Conservation (phyloP, 2,113 vertebrate genomes). For the Passer montanus region DNA sequence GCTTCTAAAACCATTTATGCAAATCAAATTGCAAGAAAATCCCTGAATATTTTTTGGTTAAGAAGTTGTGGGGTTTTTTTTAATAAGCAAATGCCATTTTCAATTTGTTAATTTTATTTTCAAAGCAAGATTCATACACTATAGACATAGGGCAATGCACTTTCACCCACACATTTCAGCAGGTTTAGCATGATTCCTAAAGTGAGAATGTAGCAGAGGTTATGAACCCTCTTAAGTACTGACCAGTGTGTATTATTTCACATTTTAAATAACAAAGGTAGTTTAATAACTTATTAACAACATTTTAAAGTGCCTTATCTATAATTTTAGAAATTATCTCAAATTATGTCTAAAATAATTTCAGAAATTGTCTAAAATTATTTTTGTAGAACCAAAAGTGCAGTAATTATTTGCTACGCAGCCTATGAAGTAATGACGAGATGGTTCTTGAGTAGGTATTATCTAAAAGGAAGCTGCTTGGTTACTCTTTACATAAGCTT, state of each 20-base stretch:
- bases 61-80: neutral
- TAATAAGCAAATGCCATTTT: neutral
- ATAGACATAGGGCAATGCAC: neutral
- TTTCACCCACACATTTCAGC: neutral
- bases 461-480: neutral
- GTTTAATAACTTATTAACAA: slow-evolving; percentile 23
- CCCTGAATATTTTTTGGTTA: neutral
- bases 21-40: neutral
- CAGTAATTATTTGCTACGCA: neutral
- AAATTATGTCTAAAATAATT: too few relatives aligned
- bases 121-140: neutral
- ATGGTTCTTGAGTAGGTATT: neutral
- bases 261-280: neutral
- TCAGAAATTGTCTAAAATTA: neutral
- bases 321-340: too few relatives aligned
- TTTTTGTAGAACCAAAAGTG: neutral
- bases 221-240: neutral
- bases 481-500: neutral
- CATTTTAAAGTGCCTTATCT: neutral
- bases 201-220: neutral
- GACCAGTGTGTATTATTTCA: neutral
- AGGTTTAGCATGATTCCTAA: neutral
- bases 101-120: neutral
- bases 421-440: neutral
- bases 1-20: neutral